phyloP scores from a whole-genome alignment of 2,888 invertebrate genomes.

The Phanerotoma sp. region DNA sequence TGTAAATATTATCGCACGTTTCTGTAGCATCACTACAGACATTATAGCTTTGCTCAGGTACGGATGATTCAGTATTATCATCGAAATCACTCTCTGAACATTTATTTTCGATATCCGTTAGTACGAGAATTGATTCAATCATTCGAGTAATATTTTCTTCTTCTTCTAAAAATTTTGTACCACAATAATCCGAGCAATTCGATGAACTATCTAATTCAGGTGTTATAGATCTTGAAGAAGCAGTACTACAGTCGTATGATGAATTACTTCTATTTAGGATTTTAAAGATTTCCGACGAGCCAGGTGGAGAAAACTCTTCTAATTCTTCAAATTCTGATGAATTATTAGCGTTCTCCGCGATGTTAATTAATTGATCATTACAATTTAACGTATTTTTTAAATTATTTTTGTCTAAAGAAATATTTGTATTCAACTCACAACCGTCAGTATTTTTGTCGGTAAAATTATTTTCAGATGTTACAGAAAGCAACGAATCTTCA shows the following conservation, averaged over 20 bases:
- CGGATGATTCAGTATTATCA: background rate
- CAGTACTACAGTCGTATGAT: background rate
- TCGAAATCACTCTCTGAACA: background rate
- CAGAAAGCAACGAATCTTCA: too few relatives aligned
- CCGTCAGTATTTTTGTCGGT: too few relatives aligned
- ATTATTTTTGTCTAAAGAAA: too few relatives aligned
- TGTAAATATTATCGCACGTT: too few relatives aligned
- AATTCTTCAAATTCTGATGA: background rate
- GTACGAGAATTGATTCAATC: background rate
- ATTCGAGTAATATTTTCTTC: background rate
- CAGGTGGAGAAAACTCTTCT: background rate
- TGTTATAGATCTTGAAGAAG: background rate
- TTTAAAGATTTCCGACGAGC: background rate
- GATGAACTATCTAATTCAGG: background rate
- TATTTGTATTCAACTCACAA: too few relatives aligned
- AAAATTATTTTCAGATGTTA: too few relatives aligned
- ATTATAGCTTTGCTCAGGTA: background rate
- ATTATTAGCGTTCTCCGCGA: background rate
- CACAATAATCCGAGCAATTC: background rate
- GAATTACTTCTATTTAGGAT: background rate
- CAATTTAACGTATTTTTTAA: background rate
- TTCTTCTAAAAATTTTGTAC: too few relatives aligned
- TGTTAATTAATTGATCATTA: background rate
- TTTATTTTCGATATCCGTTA: background rate
- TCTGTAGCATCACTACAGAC: constrained; percentile 3